Evolutionary conservation across 2,113 vertebrate genomes (phyloP).

Genomic region (Lates calcarifer): DNA sequence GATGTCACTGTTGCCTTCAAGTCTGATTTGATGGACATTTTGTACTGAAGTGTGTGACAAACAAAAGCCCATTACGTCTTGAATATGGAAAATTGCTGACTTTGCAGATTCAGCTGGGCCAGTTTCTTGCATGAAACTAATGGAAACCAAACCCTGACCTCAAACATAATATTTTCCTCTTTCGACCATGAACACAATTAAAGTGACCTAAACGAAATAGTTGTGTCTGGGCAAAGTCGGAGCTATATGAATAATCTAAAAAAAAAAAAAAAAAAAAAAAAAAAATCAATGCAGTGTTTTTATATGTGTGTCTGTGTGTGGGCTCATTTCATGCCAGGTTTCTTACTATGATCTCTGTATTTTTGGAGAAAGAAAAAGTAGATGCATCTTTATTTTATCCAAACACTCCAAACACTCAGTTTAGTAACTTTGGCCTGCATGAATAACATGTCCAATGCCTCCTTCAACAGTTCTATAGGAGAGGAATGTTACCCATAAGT

Average conservation of each 20-base stretch:
- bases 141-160: neutral
- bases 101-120: neutral
- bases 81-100: accelerated
- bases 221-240: neutral
- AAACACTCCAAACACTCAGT: neutral
- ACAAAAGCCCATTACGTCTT: neutral
- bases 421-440: neutral
- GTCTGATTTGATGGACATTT: neutral
- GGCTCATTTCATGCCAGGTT: too few relatives aligned
- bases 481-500: constrained; percentile 31
- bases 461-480: neutral
- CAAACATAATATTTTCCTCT: neutral
- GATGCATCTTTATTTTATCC: neutral
- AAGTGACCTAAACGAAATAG: neutral
- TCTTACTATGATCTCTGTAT: too few relatives aligned
- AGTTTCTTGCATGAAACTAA: neutral
- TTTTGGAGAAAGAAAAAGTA: neutral
- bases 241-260: too few relatives aligned
- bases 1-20: neutral
- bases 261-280: too few relatives aligned
- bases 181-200: neutral
- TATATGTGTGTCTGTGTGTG: neutral
- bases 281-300: neutral
- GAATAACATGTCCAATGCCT: constrained; percentile 7
- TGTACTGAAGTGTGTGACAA: neutral